These are phyloP conservation scores for Montipora sp. DNA, from an alignment of 64 coral and sea anemone genomes.

Conservation along the genomic window DNA sequence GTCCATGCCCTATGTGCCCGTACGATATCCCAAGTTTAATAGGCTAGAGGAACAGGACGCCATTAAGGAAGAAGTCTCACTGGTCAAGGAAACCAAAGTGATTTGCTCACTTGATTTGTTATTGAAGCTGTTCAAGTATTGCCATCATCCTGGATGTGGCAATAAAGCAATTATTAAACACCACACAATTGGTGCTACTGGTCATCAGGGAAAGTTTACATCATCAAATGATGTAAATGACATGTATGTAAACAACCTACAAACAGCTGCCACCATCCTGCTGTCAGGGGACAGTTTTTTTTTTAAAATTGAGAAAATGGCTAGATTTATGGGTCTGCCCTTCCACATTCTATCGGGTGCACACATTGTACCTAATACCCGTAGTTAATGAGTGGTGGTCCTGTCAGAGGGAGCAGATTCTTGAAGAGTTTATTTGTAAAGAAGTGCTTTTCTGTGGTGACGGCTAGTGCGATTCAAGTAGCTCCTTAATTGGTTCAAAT, in stretches of 20 bases:
- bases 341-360: conserved; percentile 12
- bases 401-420: conserved; percentile 6
- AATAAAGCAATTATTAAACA: conserved; percentile 12
- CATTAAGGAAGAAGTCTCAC: background rate
- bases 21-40: background rate
- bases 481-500: no score
- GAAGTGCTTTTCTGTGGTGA: background rate
- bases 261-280: background rate
- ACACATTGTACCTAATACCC: conserved; percentile 14
- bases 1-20: background rate
- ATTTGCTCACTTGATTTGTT: background rate
- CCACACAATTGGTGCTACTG: conserved; percentile 5
- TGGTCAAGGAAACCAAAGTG: background rate
- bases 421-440: background rate
- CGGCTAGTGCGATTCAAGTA: conserved; percentile 26
- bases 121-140: background rate
- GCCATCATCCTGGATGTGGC: conserved; percentile 1
- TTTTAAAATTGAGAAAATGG: conserved; percentile 4
- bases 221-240: conserved; percentile 24
- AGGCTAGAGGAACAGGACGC: background rate
- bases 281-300: conserved; percentile 21
- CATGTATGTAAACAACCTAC: conserved; percentile 15
- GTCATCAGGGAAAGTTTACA: conserved; percentile 8
- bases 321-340: background rate
- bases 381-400: background rate